Conservation (phyloP, 2,888 invertebrate genomes). For the Cheilosia impressa region DNA sequence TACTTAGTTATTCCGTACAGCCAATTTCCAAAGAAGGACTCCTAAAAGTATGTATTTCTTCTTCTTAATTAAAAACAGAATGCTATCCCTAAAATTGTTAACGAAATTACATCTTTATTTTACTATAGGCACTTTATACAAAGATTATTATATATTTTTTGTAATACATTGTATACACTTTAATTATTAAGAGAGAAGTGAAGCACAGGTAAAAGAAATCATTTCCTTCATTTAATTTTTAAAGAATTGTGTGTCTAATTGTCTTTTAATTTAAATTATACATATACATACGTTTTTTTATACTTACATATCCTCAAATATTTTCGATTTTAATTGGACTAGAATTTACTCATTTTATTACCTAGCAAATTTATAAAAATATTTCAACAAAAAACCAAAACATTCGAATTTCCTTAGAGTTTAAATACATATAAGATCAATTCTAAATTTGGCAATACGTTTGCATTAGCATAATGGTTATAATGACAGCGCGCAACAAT, state of each 20-base stretch:
- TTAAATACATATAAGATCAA: conserved; percentile 31
- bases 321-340: conserved; percentile 42
- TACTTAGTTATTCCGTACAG: too few species aligned
- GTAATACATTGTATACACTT: conserved; percentile 61
- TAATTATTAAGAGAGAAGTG: conserved; percentile 25
- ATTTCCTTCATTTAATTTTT: background rate
- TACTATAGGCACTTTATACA: conserved; percentile 68
- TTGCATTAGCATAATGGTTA: conserved; percentile 5
- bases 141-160: conserved; percentile 60
- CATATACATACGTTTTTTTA: conserved; percentile 22
- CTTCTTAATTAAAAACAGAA: background rate
- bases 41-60: too few species aligned
- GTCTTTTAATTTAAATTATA: conserved; percentile 58
- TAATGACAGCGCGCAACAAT: conserved; percentile 26
- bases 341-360: conserved; percentile 59
- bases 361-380: conserved; percentile 10
- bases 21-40: too few species aligned
- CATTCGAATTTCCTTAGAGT: conserved; percentile 17
- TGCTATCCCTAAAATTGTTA: conserved; percentile 30
- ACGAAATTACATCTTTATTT: conserved; percentile 73
- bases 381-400: conserved; percentile 15
- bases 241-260: conserved; percentile 36
- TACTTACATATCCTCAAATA: conserved; percentile 13
- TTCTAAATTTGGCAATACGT: conserved; percentile 3
- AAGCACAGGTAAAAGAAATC: conserved; percentile 38